phyloP scores from a whole-genome alignment of 2,888 invertebrate species.

The Plagiodera versicolora region DNA sequence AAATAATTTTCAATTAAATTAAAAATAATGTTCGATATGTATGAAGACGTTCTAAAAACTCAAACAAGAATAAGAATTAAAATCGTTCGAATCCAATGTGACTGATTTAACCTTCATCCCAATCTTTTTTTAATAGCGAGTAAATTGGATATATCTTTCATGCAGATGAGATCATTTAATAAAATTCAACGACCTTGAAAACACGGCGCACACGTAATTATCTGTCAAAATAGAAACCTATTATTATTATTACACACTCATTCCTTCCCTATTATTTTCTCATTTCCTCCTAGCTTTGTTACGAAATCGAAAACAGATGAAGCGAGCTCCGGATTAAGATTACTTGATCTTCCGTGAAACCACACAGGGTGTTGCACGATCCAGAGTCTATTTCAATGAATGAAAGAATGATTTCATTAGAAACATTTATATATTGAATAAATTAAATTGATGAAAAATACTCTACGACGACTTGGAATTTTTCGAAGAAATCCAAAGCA shows the following conservation, averaged over 20 bases:
- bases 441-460: no score
- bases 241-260: conserved; percentile 14
- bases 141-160: background rate
- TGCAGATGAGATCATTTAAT: conserved; percentile 7
- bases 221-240: conserved; percentile 11
- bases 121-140: background rate
- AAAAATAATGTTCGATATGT: no score
- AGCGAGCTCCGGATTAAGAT: background rate
- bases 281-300: conserved; percentile 8
- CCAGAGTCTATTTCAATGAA: background rate
- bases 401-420: no score
- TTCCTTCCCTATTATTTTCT: conserved; percentile 14
- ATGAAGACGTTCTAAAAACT: background rate
- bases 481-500: no score
- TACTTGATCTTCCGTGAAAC: background rate
- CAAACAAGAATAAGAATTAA: background rate
- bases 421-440: no score
- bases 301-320: conserved; percentile 15
- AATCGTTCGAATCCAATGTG: background rate
- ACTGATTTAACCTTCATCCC: background rate
- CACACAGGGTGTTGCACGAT: background rate
- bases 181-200: conserved; percentile 3
- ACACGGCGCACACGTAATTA: background rate
- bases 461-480: no score
- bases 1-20: no score